Evolutionary conservation across 2,888 invertebrate genomes (phyloP), one percentile per base, ranked within the genome.

Genomic region (Geotrupes spiniger): DNA sequence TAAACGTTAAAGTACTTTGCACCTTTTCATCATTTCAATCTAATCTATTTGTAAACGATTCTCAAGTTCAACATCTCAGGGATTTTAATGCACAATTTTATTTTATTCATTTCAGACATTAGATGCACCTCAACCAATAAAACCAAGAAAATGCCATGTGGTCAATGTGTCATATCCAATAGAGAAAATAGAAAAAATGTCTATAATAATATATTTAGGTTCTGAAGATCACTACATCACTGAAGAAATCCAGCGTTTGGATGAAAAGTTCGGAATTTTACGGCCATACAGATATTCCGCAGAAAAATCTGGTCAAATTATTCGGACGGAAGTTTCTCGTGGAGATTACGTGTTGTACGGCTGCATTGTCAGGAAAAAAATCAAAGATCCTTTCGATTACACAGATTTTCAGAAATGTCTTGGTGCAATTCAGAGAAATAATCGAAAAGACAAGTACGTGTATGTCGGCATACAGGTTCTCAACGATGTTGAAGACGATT

Each of bases 171-270:
- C 21, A 1, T 57, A 62, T 38, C 49, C 59, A 2, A 50, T 72
- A 29, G 51, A 54, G 9, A 54, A 68, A 28, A 68, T 72, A 8
- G 65, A 62, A 21, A 2, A 17, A 1, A 46, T 52, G 2, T 70
- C 71, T 1, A 62, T 64, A n/a, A 64, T 71, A 10, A 17, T 73
- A 5, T 72, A 68, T 56, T 65, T 71, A 27, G 64, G 68, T 12
- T 56, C 62, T 1, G 63, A 54, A 51, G 63, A 66, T 39, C 63
- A 61, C n/a, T 14, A 58, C 33, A 43, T 61, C 14, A 60, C 66
- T 2, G 55, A 62, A 2, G 63, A 57, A 33, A 68, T 70, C 54
- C 39, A 51, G 43, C 42, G 54, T 4, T 49, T 73, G 27, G 58
- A 63, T 27, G 50, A 58, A 42, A 70, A 68, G 53, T 69, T 63